Base-by-base conservation (phyloP, 2,888 invertebrate genomes). In the Papilio demoleus region DNA sequence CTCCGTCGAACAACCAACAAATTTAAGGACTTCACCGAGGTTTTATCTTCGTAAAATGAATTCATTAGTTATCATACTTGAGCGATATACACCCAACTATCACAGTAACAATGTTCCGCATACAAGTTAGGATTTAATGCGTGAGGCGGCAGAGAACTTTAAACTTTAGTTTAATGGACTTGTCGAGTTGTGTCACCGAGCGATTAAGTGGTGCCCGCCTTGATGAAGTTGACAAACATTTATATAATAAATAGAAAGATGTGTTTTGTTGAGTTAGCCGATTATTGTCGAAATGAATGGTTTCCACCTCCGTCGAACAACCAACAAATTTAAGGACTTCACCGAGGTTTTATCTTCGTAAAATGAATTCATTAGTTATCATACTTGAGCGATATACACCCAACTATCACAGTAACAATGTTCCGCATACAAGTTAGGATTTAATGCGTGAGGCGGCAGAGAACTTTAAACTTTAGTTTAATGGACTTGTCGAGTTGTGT, bases 151-250 rank as follows among this genome's bases (percentile, higher is more conserved):
- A n/a, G 68, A 75, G 73, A 81, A 82, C 77, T 79, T 77, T 75
- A 78, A 78, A 81, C 79, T 78, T 76, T 70, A 73, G 73, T 80
- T 81, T 79, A 81, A 84, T 82, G 79, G 78, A 82, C 78, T 82
- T 79, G 77, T 70, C 70, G 75, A 77, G 78, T 79, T 80, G 75
- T 77, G 76, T 74, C 76, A 74, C 72, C 71, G 72, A 72, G 74
- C 78, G 81, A 81, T 82, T 81, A 81, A 79, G 77, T 78, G 79
- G 77, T 78, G 68, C 70, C 70, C 60, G 66, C 70, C 63, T 72
- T 73, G 76, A 78, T 74, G 74, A 73, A 75, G 74, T 90, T 89
- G 90, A 90, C 87, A 90, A 88, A n/a, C n/a, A n/a, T n/a, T n/a
- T n/a, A n/a, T n/a, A n/a, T n/a, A n/a, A n/a, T n/a, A n/a, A n/a